A percentile compares a stretch with the other conserved stretches of the same genome.
These are phyloP conservation scores for Athalia circularis DNA, from an alignment of 2,888 invertebrate species.

Conservation along the genomic window DNA sequence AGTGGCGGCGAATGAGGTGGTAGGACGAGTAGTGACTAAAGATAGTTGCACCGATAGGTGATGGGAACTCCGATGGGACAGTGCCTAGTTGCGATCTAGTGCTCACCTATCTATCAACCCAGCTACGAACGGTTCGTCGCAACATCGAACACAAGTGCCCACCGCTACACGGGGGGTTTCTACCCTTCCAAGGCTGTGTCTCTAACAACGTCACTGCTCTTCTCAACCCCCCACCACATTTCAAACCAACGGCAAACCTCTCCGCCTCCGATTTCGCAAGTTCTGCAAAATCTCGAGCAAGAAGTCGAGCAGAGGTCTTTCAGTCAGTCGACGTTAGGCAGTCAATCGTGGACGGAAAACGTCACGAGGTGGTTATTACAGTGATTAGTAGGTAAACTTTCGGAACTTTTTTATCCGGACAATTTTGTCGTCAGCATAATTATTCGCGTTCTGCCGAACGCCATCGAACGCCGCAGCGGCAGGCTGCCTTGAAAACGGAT, in stretches of 20 bases:
- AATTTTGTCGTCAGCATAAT: neutral
- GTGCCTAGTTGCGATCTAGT: slow-evolving; percentile 49
- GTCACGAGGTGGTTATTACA: slow-evolving; percentile 5
- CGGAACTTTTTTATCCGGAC: slow-evolving; percentile 25
- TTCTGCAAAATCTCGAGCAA: slow-evolving; percentile 70
- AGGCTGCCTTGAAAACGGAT: slow-evolving; percentile 23
- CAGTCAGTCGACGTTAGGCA: slow-evolving; percentile 59
- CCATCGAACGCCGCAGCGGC: neutral
- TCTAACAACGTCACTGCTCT: slow-evolving; percentile 55
- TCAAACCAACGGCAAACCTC: slow-evolving; percentile 40
- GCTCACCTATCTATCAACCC: too few relatives aligned
- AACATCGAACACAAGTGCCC: slow-evolving; percentile 53
- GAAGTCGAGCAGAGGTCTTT: slow-evolving; percentile 53
- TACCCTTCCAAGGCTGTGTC: slow-evolving; percentile 56
- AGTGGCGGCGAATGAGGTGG: slow-evolving; percentile 46
- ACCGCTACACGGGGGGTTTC: slow-evolving; percentile 38
- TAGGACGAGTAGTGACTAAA: slow-evolving; percentile 53
- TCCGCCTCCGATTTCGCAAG: slow-evolving; percentile 66
- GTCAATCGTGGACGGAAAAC: slow-evolving; percentile 45
- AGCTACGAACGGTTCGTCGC: slow-evolving; percentile 51
- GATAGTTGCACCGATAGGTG: slow-evolving; percentile 53
- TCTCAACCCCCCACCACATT: slow-evolving; percentile 40
- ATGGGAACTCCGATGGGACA: slow-evolving; percentile 64
- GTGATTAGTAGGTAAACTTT: neutral
- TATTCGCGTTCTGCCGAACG: neutral